Evolutionary conservation across 2,888 invertebrate species (phyloP).

Genomic region (Carabus problematicus): DNA sequence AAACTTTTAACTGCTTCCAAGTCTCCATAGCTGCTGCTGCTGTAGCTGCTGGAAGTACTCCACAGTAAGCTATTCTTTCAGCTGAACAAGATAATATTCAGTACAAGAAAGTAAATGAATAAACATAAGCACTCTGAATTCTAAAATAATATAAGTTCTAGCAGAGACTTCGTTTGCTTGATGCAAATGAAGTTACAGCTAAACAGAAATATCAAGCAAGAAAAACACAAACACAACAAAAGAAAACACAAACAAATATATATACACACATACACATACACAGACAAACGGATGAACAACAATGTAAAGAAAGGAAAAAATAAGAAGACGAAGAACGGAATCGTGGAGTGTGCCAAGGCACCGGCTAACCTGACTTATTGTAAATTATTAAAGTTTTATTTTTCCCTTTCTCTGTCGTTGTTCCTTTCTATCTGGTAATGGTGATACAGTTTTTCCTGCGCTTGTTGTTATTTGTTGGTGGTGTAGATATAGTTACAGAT

Average conservation of each 20-base stretch:
- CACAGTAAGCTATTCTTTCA: constrained; percentile 14
- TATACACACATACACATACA: constrained; percentile 16
- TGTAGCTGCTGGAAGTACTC: too few relatives aligned
- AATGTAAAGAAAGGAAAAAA: not conserved
- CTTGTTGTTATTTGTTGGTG: constrained; percentile 13
- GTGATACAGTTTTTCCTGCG: constrained; percentile 12
- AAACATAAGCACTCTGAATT: constrained; percentile 36
- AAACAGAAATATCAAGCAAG: constrained; percentile 23
- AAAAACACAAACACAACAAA: constrained; percentile 29
- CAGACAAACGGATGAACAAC: constrained; percentile 27
- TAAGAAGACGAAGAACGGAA: constrained; percentile 9
- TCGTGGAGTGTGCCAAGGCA: not conserved
- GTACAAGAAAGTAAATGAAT: constrained; percentile 38
- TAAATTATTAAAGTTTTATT: constrained; percentile 39
- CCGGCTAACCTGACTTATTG: constrained; percentile 32
- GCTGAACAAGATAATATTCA: constrained; percentile 22
- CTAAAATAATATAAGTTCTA: constrained; percentile 38
- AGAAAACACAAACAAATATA: not conserved
- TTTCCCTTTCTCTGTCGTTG: too few relatives aligned
- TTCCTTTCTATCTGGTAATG: not conserved
- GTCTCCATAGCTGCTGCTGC: not conserved
- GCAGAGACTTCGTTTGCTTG: constrained; percentile 26
- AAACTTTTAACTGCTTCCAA: constrained; percentile 8
- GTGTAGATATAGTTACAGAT: constrained; percentile 16
- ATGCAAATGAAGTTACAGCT: constrained; percentile 38